phyloP scores from a whole-genome alignment of 2,113 vertebrate genomes.

The Paramisgurnus dabryanus region DNA sequence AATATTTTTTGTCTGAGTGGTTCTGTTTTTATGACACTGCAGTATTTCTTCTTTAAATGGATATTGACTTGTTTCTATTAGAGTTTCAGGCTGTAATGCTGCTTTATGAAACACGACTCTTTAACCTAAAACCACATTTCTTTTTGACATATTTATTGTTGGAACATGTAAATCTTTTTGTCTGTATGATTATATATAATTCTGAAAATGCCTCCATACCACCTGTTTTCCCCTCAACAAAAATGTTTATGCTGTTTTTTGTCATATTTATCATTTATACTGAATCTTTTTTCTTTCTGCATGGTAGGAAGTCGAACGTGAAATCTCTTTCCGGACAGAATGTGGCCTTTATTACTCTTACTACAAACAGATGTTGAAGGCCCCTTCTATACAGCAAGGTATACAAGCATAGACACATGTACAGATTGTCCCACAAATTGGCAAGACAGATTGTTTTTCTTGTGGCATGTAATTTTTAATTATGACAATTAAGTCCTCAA shows the following conservation, averaged over 20 bases:
- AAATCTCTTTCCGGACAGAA: conserved; percentile 97
- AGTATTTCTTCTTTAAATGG: neutral
- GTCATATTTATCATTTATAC: conserved; percentile 25
- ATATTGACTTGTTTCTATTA: neutral
- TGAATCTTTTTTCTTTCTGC: conserved; percentile 29
- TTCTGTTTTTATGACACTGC: neutral
- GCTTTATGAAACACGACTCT: neutral
- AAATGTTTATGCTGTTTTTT: neutral
- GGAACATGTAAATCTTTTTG: conserved; percentile 9
- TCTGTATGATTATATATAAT: neutral
- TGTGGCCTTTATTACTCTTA: conserved; percentile 98
- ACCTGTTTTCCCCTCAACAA: conserved; percentile 11
- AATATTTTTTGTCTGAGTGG: no score
- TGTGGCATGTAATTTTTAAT: neutral
- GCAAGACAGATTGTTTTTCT: neutral
- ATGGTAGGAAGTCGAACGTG: conserved; percentile 93
- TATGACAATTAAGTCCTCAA: neutral
- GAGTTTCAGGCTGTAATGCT: neutral
- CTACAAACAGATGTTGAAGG: conserved; percentile 95
- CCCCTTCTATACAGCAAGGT: conserved; percentile 91
- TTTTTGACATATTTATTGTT: neutral
- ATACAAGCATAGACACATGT: conserved; percentile 46
- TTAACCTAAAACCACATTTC: neutral
- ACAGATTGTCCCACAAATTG: neutral
- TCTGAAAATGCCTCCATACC: conserved; percentile 21